phyloP scores from a whole-genome alignment of 2,888 invertebrate species.

The Holacanthella duospinosa region DNA sequence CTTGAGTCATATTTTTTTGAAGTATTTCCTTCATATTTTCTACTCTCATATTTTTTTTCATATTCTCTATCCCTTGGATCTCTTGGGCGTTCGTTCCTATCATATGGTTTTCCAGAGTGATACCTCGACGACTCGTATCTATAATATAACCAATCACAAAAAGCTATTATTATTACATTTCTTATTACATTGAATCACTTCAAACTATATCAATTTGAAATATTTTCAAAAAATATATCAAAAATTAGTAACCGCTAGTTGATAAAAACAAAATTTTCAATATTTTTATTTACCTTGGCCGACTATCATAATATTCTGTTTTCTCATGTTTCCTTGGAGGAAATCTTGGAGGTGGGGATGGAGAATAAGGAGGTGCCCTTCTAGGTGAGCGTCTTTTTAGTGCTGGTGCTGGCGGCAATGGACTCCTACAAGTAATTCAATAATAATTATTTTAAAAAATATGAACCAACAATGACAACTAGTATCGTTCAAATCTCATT shows the following conservation, averaged over 20 bases:
- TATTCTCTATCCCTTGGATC: neutral
- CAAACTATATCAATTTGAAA: neutral
- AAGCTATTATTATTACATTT: no score
- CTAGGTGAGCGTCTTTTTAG: slow-evolving; percentile 29
- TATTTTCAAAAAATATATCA: neutral
- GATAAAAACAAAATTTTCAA: no score
- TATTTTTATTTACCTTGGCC: slow-evolving; percentile 17
- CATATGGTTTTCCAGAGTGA: neutral
- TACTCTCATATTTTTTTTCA: slow-evolving; percentile 2
- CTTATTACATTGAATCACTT: neutral
- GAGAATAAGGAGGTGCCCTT: slow-evolving; percentile 32
- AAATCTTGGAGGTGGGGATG: slow-evolving; percentile 33
- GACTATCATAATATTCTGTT: slow-evolving; percentile 30
- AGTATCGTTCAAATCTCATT: no score
- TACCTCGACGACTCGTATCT: neutral
- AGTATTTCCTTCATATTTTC: neutral
- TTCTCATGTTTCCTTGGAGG: slow-evolving; percentile 26
- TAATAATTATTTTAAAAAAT: no score
- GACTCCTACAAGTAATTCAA: no score
- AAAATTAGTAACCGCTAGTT: no score
- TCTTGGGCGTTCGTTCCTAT: neutral
- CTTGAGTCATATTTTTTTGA: neutral
- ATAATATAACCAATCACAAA: neutral
- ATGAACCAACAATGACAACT: no score
- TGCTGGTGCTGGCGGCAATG: slow-evolving; percentile 16